Percentiles rank a stretch among this genome's conserved stretches.
Conservation (phyloP, 2,888 invertebrate species). For the Galerucella nymphaeae region DNA sequence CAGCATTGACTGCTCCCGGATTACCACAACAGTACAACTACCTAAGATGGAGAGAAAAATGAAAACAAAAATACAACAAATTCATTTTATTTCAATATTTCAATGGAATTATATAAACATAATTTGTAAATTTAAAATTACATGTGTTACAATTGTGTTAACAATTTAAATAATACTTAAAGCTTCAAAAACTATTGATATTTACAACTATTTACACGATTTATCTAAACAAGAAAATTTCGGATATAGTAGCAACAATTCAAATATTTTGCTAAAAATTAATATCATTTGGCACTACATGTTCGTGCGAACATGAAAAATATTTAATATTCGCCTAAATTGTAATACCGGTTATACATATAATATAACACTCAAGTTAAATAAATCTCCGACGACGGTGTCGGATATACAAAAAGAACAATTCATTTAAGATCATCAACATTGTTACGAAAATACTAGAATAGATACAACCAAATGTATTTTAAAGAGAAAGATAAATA, state of each 20-base stretch:
- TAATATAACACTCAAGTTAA: too few relatives aligned
- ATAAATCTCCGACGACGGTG: too few relatives aligned
- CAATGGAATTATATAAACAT: slow-evolving; percentile 13
- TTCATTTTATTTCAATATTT: slow-evolving; percentile 7
- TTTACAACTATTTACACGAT: slow-evolving; percentile 15
- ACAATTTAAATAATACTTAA: slow-evolving; percentile 11
- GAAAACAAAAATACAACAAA: slow-evolving; percentile 15
- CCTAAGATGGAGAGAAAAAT: not conserved
- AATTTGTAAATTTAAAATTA: slow-evolving; percentile 24
- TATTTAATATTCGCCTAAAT: not conserved
- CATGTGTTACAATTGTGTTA: slow-evolving; percentile 10
- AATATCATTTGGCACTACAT: not conserved
- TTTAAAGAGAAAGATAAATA: too few relatives aligned
- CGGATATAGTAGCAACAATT: not conserved
- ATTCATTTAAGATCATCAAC: too few relatives aligned
- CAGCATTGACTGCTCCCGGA: too few relatives aligned
- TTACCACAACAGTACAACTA: not conserved
- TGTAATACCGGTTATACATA: not conserved
- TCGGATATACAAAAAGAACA: too few relatives aligned
- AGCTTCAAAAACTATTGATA: slow-evolving; percentile 8
- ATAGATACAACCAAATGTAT: too few relatives aligned
- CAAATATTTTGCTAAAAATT: not conserved
- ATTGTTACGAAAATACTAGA: too few relatives aligned
- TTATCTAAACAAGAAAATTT: not conserved
- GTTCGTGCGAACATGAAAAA: not conserved